These are phyloP conservation scores for Cephus rjabovi DNA, from an alignment of 2,888 invertebrate genomes.

Conservation along the genomic window DNA sequence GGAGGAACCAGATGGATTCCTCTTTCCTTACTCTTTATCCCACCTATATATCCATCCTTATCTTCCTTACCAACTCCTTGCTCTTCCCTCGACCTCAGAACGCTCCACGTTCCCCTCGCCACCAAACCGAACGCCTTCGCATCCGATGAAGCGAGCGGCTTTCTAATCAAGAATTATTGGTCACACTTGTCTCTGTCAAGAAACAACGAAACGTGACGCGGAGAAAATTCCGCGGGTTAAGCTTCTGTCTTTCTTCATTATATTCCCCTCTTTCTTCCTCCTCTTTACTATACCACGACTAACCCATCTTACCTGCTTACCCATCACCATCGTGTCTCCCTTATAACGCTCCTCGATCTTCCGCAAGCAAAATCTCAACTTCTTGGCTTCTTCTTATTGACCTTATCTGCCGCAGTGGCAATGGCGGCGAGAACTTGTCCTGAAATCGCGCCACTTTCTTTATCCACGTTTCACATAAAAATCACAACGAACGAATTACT, in stretches of 20 bases:
- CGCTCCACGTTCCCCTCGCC: conserved; percentile 12
- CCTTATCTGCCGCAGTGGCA: background rate
- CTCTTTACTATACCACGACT: background rate
- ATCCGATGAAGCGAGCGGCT: conserved; percentile 42
- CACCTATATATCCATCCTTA: conserved; percentile 7
- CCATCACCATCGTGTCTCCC: background rate
- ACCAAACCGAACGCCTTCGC: conserved; percentile 36
- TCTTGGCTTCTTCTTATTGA: background rate
- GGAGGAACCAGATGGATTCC: conserved; percentile 18
- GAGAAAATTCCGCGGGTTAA: conserved; percentile 30
- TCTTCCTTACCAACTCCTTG: conserved; percentile 12
- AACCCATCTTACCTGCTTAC: background rate
- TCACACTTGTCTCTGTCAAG: conserved; percentile 43
- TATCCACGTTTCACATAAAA: background rate
- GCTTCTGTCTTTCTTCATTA: background rate
- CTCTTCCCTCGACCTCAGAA: conserved; percentile 15
- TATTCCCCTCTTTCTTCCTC: background rate
- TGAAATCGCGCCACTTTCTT: background rate
- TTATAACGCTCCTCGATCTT: background rate
- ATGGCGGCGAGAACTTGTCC: background rate
- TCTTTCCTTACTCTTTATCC: conserved; percentile 29
- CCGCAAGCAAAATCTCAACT: background rate
- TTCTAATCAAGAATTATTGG: conserved; percentile 60
- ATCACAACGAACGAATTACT: background rate
- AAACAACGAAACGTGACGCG: conserved; percentile 16